Evolutionary conservation across 1,140 invertebrate species (phyloP), one percentile per base, ranked within the genome.

Genomic region (Metopolophium dirhodum): DNA sequence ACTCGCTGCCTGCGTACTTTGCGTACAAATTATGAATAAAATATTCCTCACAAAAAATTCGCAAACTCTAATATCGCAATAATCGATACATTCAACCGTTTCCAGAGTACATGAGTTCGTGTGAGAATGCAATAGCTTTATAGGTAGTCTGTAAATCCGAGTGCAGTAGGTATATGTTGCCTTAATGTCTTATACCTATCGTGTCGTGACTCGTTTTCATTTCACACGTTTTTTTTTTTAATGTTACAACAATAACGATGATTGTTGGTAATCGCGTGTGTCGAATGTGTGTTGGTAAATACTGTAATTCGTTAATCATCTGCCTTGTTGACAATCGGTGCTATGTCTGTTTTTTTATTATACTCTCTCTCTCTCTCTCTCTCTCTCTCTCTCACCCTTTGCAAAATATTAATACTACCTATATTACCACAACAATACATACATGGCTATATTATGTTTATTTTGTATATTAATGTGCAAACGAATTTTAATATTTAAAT

Each of bases 261-360:
- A 35, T 77, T 77, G 61, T n/a, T 77, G 61, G n/a, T 77, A 77
- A 77, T n/a, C 45, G 47, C 86, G 30, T 51, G n/a, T 88, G 87
- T 88, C n/a, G 87, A 88, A 88, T 51, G 87, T 51, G n/a, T 88
- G 47, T 54, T 35, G 47, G 47, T 51, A 88, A 88, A 49, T 88
- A 49, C 30, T 26, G 83, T 35, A 88, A 88, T 88, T 35, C 30
- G 47, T 49, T 88, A 49, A 88, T 26, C 86, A 49, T 88, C 7
- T 51, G 3, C 14, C 26, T 18, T 49, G 41, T 87, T 49, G 14
- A 87, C 47, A 87, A 30, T 49, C 26, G 22, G 22, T 14, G 82
- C 1, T 37, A 41, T 6, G 77, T 83, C 35, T 83, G 35, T 87
- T 47, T 47, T 47, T 47, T 47, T 87, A 47, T 87, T n/a, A 45